Evolutionary conservation across 2,888 invertebrate genomes (phyloP).

Genomic region (Lasiommata megera): DNA sequence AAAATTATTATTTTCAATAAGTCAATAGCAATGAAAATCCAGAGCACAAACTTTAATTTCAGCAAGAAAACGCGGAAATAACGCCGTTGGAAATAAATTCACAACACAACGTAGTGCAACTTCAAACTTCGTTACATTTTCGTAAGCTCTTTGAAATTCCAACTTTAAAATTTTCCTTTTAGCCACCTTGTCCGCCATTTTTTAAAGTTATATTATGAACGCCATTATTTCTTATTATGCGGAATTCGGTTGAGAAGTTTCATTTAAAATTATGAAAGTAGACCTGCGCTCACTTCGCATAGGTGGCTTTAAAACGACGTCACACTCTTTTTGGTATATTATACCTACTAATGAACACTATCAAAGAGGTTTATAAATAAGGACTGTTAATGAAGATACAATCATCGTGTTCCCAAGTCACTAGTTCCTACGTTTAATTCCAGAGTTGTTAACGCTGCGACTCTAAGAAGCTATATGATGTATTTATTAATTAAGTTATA

Average conservation of each 20-base stretch:
- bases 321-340: no score
- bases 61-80: not conserved
- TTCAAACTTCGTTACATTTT: constrained; percentile 14
- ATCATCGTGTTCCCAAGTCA: no score
- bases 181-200: constrained; percentile 15
- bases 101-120: constrained; percentile 1
- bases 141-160: constrained; percentile 14
- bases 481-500: no score
- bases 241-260: constrained; percentile 8
- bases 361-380: no score
- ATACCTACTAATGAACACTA: no score
- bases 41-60: not conserved
- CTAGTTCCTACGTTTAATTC: no score
- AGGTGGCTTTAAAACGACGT: no score
- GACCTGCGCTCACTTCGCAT: not conserved
- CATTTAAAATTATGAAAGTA: not conserved
- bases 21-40: no score
- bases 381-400: no score
- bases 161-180: constrained; percentile 21
- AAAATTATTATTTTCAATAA: no score
- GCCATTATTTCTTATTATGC: constrained; percentile 14
- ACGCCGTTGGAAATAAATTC: not conserved
- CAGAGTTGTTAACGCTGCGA: no score
- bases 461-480: no score
- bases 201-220: constrained; percentile 14